phyloP scores from a whole-genome alignment of 2,797 vertebrate species.

The Glossophaga mutica region DNA sequence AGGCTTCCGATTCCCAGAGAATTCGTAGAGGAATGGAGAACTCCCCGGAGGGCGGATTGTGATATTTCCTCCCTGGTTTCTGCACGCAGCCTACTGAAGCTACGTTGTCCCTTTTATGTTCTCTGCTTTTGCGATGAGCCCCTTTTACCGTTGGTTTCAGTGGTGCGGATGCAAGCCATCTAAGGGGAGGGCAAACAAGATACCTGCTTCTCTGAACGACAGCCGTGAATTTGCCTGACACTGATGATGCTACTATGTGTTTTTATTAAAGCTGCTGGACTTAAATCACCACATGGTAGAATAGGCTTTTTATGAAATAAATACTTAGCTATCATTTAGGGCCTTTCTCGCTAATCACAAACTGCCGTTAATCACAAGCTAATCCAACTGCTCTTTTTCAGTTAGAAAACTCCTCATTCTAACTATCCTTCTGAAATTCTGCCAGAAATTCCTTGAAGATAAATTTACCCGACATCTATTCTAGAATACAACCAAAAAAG shows the following conservation, averaged over 20 bases:
- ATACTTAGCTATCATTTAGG: background rate
- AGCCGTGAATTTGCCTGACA: background rate
- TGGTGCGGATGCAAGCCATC: background rate
- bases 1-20: background rate
- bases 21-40: background rate
- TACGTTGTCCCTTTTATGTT: background rate
- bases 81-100: background rate
- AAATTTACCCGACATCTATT: background rate
- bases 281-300: background rate
- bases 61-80: background rate
- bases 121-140: background rate
- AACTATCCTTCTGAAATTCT: slow-evolving; percentile 19
- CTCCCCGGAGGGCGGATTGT: background rate
- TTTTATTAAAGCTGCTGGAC: slow-evolving; percentile 33
- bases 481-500: background rate
- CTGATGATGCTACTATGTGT: background rate
- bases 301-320: background rate
- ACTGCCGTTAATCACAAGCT: slow-evolving; percentile 14
- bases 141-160: background rate
- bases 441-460: slow-evolving; percentile 26
- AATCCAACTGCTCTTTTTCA: background rate
- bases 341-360: slow-evolving; percentile 3
- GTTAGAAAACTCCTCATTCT: slow-evolving; percentile 6
- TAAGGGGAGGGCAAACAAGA: background rate
- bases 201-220: background rate